A percentile compares a stretch with the other conserved stretches of the same genome.
phyloP scores from a whole-genome alignment of 1,140 invertebrate species.

The Sminthurinus signatus region DNA sequence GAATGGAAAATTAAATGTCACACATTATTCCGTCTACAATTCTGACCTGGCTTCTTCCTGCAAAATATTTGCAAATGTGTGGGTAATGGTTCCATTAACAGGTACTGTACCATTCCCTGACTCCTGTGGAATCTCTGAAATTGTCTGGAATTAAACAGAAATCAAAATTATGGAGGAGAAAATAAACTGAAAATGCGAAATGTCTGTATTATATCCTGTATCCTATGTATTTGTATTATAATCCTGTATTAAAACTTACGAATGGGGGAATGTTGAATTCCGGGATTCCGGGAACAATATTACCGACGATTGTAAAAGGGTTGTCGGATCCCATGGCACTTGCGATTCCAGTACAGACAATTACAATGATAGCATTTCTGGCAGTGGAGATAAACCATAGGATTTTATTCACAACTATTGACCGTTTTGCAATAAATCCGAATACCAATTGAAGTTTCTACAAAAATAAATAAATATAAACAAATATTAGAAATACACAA shows the following conservation, averaged over 20 bases:
- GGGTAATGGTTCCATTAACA: slow-evolving; percentile 49
- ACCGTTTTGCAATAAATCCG: slow-evolving; percentile 14
- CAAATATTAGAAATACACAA: too few species aligned
- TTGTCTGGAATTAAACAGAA: too few species aligned
- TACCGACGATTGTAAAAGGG: slow-evolving; percentile 34
- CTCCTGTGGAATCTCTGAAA: too few species aligned
- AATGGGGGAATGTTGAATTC: slow-evolving; percentile 58
- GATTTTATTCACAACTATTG: slow-evolving; percentile 21
- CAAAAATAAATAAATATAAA: background rate
- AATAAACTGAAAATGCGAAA: too few species aligned
- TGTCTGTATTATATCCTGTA: too few species aligned
- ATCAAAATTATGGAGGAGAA: too few species aligned
- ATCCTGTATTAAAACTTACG: slow-evolving; percentile 49
- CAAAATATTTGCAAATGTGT: slow-evolving; percentile 60
- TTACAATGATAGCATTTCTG: slow-evolving; percentile 68
- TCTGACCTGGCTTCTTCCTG: slow-evolving; percentile 62
- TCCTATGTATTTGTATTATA: too few species aligned
- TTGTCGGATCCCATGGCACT: slow-evolving; percentile 24
- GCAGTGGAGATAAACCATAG: slow-evolving; percentile 68
- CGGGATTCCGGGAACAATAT: slow-evolving; percentile 59
- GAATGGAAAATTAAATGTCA: too few species aligned
- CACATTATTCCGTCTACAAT: too few species aligned
- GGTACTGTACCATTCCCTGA: too few species aligned
- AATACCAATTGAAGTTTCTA: slow-evolving; percentile 37
- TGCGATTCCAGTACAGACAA: slow-evolving; percentile 59